Base-by-base conservation (phyloP, 2,113 vertebrate species). In the Melanotaenia duboulayi region DNA sequence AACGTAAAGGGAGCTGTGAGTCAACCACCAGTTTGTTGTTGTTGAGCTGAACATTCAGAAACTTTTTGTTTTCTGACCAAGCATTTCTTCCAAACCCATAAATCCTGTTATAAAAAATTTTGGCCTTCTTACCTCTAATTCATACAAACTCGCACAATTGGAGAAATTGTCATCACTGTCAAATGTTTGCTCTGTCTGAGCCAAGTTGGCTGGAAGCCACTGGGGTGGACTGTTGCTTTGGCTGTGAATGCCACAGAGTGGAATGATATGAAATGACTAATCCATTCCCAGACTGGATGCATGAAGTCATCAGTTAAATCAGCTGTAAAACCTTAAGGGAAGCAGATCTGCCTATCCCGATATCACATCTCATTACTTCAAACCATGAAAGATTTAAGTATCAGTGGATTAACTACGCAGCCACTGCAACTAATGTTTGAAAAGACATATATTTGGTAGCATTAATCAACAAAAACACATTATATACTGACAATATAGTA, bases 171-270 rank as follows among this genome's bases (percentile, higher is more conserved):
- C 70, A 50, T 61, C 56, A n/a, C n/a, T n/a, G n/a, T n/a, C 60
- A 52, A 80, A 68, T 64, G 58, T 32, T 60, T 28, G 72, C 61
- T 48, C 14, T n/a, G 48, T n/a, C 22, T 58, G 63, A 48, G 42
- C 23, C 44, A 49, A 23, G 0, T 12, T 59, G 70, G 39, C 71
- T 1, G 7, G 16, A 12, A 46, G 59, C 66, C 70, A 52, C 50
- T 0, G 9, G 44, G 48, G 19, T 0, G 24, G 46, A 60, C 17
- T 14, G 42, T 3, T 13, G 24, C 44, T 54, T 19, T 16, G 13
- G 16, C 49, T 11, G 16, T 6, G 49, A n/a, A 46, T 0, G 10
- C 42, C 4, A 25, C 40, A 42, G 20, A 60, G 13, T 0, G 1
- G 25, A 55, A 24, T 24, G 2, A 14, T 19, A 19, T 1, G 22